phyloP scores from a whole-genome alignment of 2,888 invertebrate species.

The Himalopsyche japonica region DNA sequence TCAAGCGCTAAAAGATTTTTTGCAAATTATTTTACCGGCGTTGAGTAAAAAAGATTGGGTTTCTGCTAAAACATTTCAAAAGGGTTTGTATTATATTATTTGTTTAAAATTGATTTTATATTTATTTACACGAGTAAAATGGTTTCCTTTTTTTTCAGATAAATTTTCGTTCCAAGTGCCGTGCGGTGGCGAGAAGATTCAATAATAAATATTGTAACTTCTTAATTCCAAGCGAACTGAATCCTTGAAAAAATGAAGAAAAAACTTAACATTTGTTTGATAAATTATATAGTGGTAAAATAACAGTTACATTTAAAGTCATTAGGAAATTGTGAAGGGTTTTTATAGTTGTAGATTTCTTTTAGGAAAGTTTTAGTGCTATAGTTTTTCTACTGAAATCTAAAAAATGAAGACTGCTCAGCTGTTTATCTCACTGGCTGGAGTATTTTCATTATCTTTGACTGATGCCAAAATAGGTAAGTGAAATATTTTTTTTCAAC shows the following conservation, averaged over 20 bases:
- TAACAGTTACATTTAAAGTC: background rate
- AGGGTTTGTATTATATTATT: too few relatives aligned
- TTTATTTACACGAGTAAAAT: background rate
- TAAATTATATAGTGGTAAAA: background rate
- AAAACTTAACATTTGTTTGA: background rate
- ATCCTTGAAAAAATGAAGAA: background rate
- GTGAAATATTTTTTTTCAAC: too few relatives aligned
- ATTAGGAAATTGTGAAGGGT: background rate
- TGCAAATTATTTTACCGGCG: too few relatives aligned
- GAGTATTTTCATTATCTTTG: conserved; percentile 55
- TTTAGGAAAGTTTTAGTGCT: background rate
- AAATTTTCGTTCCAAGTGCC: background rate
- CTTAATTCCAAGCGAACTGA: background rate
- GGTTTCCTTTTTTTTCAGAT: background rate
- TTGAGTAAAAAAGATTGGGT: too few relatives aligned
- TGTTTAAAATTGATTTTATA: too few relatives aligned
- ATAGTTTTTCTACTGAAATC: background rate
- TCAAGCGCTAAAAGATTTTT: too few relatives aligned
- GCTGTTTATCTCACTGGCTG: conserved; percentile 53
- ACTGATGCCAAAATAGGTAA: conserved; percentile 60
- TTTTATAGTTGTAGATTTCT: background rate
- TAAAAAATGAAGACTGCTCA: conserved; percentile 54
- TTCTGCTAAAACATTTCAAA: too few relatives aligned
- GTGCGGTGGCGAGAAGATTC: background rate
- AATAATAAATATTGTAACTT: background rate